Base-by-base conservation (phyloP, 2,888 invertebrate species). In the Apocheima hispidaria region DNA sequence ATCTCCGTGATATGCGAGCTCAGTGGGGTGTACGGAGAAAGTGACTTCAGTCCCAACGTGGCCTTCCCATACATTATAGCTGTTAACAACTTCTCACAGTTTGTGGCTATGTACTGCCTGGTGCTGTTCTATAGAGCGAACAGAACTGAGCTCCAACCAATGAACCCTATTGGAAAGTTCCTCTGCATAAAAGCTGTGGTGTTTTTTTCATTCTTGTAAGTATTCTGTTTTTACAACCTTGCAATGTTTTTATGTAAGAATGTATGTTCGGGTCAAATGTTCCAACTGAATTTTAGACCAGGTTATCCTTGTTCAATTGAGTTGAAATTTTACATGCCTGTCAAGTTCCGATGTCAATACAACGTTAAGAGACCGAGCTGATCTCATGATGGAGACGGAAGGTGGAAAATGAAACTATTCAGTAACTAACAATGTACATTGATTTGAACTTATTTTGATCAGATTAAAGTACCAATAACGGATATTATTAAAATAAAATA, bases 201-300 rank as follows among this genome's bases (percentile, higher is more conserved):
- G 21, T 99, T 99, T 93, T 98, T 99, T 85, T 99, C 99, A 46
- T 99, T 99, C 91, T 99, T 99, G 99, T 99, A 95, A 96, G 97
- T 95, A 71, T 53, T 36, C n/a, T n/a, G 14, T 40, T 14, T 26
- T 16, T 36, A 20, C 20, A 14, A 18, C 18, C 2, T 44, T 41
- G n/a, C 5, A 5, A 2, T 18, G 18, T 18, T 4, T 3, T 18
- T 10, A 16, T 12, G 9, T 30, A n/a, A 14, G 4, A 35, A 35
- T 30, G 30, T 5, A 3, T 23, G 23, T n/a, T n/a, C n/a, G n/a
- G n/a, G n/a, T n/a, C n/a, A n/a, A n/a, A n/a, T n/a, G n/a, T n/a
- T n/a, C n/a, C n/a, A n/a, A n/a, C n/a, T n/a, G n/a, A n/a, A n/a
- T n/a, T n/a, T n/a, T n/a, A n/a, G n/a, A n/a, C n/a, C n/a, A n/a